phyloP scores from a whole-genome alignment of 2,888 invertebrate species.

The Napeogenes sylphis region DNA sequence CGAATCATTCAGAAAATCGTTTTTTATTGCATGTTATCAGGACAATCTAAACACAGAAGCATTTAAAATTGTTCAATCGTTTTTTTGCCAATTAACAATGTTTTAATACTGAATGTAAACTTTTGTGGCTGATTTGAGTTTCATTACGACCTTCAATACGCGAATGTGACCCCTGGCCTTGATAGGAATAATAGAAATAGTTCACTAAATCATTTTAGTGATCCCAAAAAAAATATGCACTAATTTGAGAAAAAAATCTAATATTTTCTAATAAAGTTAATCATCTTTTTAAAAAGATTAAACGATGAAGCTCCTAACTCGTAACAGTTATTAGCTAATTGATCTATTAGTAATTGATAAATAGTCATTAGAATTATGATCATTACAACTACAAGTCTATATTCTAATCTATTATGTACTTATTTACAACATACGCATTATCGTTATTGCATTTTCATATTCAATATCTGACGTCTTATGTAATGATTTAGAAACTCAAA shows the following conservation, averaged over 20 bases:
- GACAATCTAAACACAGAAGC: slow-evolving; percentile 8
- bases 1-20: slow-evolving; percentile 54
- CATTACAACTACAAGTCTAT: too few species aligned
- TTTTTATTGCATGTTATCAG: slow-evolving; percentile 34
- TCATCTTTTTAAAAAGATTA: not conserved
- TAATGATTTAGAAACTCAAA: too few species aligned
- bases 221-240: not conserved
- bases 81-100: not conserved
- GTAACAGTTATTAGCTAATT: not conserved
- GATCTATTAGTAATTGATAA: not conserved
- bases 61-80: not conserved
- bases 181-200: not conserved
- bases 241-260: not conserved
- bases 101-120: not conserved
- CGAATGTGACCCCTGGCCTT: slow-evolving; percentile 2
- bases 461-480: too few species aligned
- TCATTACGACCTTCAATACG: slow-evolving; percentile 1
- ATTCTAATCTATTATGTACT: too few species aligned
- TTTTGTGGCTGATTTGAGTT: not conserved
- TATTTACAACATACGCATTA: too few species aligned
- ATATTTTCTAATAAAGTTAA: too few species aligned
- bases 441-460: too few species aligned
- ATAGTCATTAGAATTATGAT: too few species aligned
- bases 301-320: not conserved
- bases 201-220: not conserved